Percentiles rank a stretch among this genome's conserved stretches.
Conservation (phyloP, 2,888 invertebrate genomes). For the Limnephilus marmoratus region DNA sequence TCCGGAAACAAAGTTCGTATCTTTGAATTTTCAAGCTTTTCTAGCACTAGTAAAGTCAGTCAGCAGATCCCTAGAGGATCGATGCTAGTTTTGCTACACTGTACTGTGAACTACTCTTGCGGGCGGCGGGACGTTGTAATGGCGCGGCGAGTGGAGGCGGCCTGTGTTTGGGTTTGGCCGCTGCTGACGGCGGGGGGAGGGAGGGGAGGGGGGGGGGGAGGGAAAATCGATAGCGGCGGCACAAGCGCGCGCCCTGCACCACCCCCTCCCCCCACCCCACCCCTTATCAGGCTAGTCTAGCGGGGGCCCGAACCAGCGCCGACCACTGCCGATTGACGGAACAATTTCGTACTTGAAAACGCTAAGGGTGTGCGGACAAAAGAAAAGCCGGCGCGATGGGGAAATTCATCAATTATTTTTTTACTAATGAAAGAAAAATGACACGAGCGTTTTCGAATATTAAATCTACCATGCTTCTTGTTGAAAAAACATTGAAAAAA, state of each 20-base stretch:
- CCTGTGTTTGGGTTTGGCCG: slow-evolving; percentile 57
- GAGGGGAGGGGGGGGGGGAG: slow-evolving; percentile 67
- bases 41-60: background rate
- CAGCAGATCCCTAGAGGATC: background rate
- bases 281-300: background rate
- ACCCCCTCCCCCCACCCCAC: background rate
- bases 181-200: slow-evolving; percentile 71
- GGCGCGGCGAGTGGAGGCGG: slow-evolving; percentile 41
- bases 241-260: slow-evolving; percentile 65
- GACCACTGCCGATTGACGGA: slow-evolving; percentile 19
- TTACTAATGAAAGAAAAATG: slow-evolving; percentile 16
- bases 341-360: slow-evolving; percentile 29
- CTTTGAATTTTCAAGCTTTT: background rate
- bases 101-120: background rate
- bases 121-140: slow-evolving; percentile 32
- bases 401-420: slow-evolving; percentile 24
- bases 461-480: background rate
- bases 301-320: background rate
- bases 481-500: background rate
- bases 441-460: slow-evolving; percentile 3
- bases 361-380: slow-evolving; percentile 28
- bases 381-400: slow-evolving; percentile 25
- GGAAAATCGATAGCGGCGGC: slow-evolving; percentile 60
- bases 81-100: slow-evolving; percentile 23
- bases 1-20: background rate